Evolutionary conservation across 2,888 invertebrate species (phyloP), one percentile per base, ranked within the genome.

Genomic region (Synergus gifuensis): DNA sequence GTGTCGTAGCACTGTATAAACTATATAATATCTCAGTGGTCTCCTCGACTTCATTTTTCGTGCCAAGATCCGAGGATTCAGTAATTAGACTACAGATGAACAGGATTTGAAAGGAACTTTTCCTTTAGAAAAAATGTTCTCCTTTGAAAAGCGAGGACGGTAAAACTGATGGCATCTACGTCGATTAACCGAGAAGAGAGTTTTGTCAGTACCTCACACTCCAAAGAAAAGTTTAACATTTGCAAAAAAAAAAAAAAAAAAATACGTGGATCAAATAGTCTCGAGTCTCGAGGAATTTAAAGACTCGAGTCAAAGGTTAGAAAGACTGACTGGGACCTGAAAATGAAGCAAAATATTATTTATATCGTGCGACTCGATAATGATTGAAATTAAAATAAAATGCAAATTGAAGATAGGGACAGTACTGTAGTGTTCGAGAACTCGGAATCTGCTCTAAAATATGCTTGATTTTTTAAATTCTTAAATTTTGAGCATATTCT

Each of bases 311-410:
- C 60, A 18, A 22, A 12, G 22, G 18, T 28, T 28, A 28, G 60
- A 62, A 62, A 62, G 60, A 73, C 73, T 73, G 36, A 73, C 73
- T 54, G 73, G 73, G 54, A 73, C 73, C 73, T 73, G 73, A 73
- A 69, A 28, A 67, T 22, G 36, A 67, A 67, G 22, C 46, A 67
- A 54, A 73, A 73, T 36, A 40, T 54, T 73, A 73, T 46, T 46
- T 44, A 36, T 73, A 11, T 73, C 73, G 36, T 54, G 73, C 54
- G 73, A 73, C 54, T 54, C 1, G 28, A 14, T 66, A 36, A 44
- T 46, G 11, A 54, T 12, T n/a, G 12, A 73, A 73, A 49, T 28
- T 11, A 5, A 62, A 62, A 18, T 12, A 4, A 22, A 62, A 62
- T 4, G 12, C 12, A 14, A 49, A 12, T 9, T 62, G 28, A 28